Base-by-base conservation (phyloP, 1,140 invertebrate species). In the Psix sp. region DNA sequence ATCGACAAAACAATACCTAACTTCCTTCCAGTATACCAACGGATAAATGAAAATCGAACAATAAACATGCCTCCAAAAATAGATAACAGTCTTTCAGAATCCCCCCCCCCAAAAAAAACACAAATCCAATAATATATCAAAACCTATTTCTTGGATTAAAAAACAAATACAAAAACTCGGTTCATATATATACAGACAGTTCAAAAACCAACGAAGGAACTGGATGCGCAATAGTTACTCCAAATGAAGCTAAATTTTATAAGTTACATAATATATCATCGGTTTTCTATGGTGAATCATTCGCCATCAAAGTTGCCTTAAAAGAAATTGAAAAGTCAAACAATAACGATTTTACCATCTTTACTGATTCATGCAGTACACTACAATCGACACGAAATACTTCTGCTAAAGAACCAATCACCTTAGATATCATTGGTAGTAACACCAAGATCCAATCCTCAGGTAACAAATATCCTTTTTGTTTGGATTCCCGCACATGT, bases 201-300 rank as follows among this genome's bases (percentile, higher is more conserved):
- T 62, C 57, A 9, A 24, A 39, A 16, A 33, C 10, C 1, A 9
- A 21, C 11, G n/a, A 45, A 2, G 46, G 59, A 10, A 17, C 60
- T 13, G 63, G 49, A 14, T 66, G 51, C 15, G 51, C 51, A 5
- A 24, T 46, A 2, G 35, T 66, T 6, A n/a, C 7, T 1, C 17
- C 24, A 0, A 15, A 18, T 5, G 35, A 42, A 46, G 51, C 26
- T 2, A 36, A 26, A 15, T 13, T 18, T 11, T 18, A n/a, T 11
- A 59, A 45, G 29, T 29, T 68, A 14, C 38, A 35, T 0, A 7
- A 59, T 0, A 26, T 20, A 3, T 45, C 33, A 11, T 59, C 52
- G 1, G 35, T 51, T 5, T 68, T 45, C 24, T 68, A 36, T 9
- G 14, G 38, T 16, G 65, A 68, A 59, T 36, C 52, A 0, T 68